Evolutionary conservation across 2,888 invertebrate species (phyloP), one percentile per base, ranked within the genome.

Genomic region (Chironomus tentans): DNA sequence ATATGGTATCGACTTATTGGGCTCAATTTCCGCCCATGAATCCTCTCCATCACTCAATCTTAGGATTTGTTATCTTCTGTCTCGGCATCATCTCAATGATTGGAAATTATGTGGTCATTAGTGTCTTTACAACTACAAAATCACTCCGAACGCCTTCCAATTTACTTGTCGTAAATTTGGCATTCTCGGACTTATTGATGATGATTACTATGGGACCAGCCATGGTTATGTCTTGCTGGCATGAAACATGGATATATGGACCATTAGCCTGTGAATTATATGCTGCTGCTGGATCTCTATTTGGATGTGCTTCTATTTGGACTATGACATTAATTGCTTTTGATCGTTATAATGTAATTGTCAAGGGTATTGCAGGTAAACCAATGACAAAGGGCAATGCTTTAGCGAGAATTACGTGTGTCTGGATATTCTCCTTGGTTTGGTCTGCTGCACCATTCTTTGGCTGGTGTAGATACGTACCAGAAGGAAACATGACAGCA

Each of bases 141-240:
- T 81, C 83, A 2, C 78, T 96, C 77, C 89, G 94, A 80, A 95
- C 95, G 48, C 96, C 96, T 68, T 94, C 96, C 78, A 97, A 97
- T 84, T 87, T 97, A 80, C 87, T 96, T 79, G 92, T 97, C 77
- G 91, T 96, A 77, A 97, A 97, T 85, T 87, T 97, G 81, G 96
- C 96, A 48, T 90, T 97, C 83, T 94, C 94, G 76, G 95, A 95
- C 82, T 93, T 95, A 82, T 87, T 91, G 78, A 95, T 95, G 92
- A 95, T 95, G 94, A 85, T 90, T 80, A 84, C 86, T 79, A 92
- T 92, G 92, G 28, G 28, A 28, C 10, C 38, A 2, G 10, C 38
- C 1, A 38, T 65, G 68, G 61, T 72, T 71, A 87, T 93, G 79
- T 94, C 91, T 82, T 93, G 94, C 82, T 93, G 92, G 82, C 86